Percentiles rank a stretch among this genome's conserved stretches.
Evolutionary conservation across 2,113 vertebrate species (phyloP).

Genomic region (Protobothrops mucrosquamatus): DNA sequence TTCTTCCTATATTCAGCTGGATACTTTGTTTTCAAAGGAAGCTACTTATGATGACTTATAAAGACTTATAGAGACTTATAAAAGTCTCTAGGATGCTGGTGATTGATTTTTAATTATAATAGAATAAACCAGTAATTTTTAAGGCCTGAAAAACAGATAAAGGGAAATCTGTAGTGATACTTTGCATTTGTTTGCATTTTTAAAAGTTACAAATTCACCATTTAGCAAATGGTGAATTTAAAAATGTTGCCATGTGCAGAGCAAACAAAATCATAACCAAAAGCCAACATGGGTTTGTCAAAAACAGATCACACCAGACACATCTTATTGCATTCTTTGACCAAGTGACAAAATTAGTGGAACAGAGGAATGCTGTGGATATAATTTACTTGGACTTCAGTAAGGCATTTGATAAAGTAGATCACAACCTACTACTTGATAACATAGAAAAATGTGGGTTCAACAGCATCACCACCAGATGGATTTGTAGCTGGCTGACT

Average conservation of each 20-base stretch:
- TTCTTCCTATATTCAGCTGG: neutral
- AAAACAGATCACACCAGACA: no score
- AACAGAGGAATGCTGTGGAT: no score
- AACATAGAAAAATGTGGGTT: no score
- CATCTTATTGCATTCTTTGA: no score
- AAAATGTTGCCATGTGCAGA: neutral
- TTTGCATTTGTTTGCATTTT: neutral
- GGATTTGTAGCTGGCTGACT: no score
- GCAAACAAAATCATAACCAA: no score
- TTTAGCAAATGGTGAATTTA: neutral
- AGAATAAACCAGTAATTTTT: neutral
- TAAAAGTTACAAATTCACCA: neutral
- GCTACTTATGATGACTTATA: neutral
- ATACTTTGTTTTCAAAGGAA: neutral
- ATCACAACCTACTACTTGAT: no score
- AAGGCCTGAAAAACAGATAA: neutral
- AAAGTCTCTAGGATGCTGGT: neutral
- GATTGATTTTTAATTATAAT: neutral
- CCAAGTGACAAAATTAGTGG: no score
- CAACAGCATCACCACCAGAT: no score
- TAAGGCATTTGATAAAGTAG: no score
- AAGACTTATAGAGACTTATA: neutral
- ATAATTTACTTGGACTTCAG: no score
- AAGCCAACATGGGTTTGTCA: no score
- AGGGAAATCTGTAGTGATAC: neutral